A percentile compares a stretch with the other conserved stretches of the same genome.
Conservation (phyloP, 2,113 vertebrate species). For the Lynx canadensis region DNA sequence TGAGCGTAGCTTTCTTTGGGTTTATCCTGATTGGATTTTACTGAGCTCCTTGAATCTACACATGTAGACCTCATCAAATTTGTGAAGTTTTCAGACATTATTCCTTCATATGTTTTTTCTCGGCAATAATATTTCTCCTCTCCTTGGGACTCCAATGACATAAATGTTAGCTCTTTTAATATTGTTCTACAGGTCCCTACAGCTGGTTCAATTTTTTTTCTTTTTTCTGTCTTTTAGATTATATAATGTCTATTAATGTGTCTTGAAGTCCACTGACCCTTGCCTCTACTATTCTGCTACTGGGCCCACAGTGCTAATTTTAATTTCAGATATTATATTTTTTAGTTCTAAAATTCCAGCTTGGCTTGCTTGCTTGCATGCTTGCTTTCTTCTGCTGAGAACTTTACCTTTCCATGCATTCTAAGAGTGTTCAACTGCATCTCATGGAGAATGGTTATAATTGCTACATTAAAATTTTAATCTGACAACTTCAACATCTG, state of each 20-base stretch:
- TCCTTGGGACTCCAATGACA: not conserved
- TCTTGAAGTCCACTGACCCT: not conserved
- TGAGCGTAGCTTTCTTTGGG: not conserved
- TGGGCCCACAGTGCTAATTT: not conserved
- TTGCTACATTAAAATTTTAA: not conserved
- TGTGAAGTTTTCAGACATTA: not conserved
- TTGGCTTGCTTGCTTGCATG: not conserved
- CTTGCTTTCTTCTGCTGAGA: not conserved
- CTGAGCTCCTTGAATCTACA: not conserved
- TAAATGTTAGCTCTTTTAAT: not conserved
- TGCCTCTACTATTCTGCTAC: not conserved
- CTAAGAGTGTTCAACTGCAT: not conserved
- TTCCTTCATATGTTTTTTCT: not conserved
- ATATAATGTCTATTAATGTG: not conserved
- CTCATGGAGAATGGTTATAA: not conserved
- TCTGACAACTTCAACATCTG: not conserved
- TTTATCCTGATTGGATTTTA: conserved; percentile 17
- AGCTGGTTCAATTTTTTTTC: not conserved
- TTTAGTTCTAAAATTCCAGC: not conserved
- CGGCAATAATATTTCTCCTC: not conserved
- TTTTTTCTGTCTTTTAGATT: not conserved
- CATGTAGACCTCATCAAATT: not conserved
- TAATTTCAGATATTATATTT: not conserved
- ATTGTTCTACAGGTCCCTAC: not conserved
- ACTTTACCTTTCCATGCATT: not conserved